Percentiles rank a stretch among this genome's conserved stretches.
phyloP scores from a whole-genome alignment of 2,797 vertebrate genomes.

The Malacoraja senta region DNA sequence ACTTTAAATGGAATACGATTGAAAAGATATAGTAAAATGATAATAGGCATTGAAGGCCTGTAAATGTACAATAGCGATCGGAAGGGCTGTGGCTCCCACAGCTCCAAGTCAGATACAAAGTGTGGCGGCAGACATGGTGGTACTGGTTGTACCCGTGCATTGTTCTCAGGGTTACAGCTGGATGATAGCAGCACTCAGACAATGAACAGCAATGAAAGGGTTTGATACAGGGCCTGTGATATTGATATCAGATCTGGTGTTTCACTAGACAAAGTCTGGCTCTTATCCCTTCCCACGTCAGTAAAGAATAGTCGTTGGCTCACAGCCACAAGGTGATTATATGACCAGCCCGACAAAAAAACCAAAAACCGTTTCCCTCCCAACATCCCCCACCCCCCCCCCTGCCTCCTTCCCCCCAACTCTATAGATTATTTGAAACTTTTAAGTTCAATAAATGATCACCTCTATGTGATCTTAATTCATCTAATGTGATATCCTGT shows the following conservation, averaged over 20 bases:
- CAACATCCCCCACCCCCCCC: too few relatives aligned
- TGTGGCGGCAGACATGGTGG: neutral
- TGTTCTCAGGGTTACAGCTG: conserved; percentile 7
- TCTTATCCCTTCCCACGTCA: neutral
- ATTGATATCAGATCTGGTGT: conserved; percentile 11
- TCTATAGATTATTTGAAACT: neutral
- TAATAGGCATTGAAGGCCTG: neutral
- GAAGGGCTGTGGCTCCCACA: conserved; percentile 1
- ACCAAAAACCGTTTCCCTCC: neutral
- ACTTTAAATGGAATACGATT: neutral
- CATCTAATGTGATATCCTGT: neutral
- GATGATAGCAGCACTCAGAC: conserved; percentile 17
- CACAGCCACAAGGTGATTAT: neutral
- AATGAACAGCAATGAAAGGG: conserved; percentile 33
- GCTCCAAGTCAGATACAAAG: neutral
- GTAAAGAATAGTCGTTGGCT: neutral
- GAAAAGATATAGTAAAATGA: neutral
- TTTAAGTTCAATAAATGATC: neutral
- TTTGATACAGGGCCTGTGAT: conserved; percentile 17
- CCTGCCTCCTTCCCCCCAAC: neutral
- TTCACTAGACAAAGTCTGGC: neutral
- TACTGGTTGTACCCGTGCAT: neutral
- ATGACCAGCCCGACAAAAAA: neutral
- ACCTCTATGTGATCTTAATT: neutral
- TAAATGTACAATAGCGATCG: neutral